These are phyloP conservation scores for Capromys pilorides DNA, from an alignment of 2,797 vertebrate species.

Conservation along the genomic window DNA sequence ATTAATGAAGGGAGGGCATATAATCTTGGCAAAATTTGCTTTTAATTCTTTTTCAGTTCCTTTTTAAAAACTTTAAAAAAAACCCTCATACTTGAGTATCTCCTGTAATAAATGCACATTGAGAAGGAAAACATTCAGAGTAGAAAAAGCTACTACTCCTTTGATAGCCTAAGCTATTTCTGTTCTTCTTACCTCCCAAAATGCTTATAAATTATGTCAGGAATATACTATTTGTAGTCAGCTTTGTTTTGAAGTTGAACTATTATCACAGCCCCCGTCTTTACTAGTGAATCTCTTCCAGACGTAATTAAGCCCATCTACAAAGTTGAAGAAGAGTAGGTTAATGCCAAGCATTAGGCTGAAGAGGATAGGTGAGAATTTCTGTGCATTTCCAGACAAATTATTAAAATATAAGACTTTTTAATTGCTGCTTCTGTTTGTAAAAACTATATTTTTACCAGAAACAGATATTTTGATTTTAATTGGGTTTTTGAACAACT, in stretches of 20 bases:
- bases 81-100: background rate
- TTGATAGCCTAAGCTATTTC: background rate
- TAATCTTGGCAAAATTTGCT: background rate
- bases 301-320: background rate
- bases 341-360: background rate
- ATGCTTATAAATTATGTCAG: background rate
- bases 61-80: background rate
- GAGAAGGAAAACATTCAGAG: background rate
- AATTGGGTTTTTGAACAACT: background rate
- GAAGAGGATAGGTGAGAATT: constrained; percentile 19
- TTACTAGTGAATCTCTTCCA: background rate
- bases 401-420: background rate
- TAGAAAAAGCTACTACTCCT: background rate
- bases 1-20: background rate
- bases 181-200: background rate
- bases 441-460: constrained; percentile 25
- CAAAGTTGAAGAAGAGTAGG: background rate
- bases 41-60: background rate
- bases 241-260: background rate
- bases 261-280: background rate
- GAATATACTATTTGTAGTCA: background rate
- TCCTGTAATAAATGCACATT: background rate
- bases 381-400: constrained; percentile 51
- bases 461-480: constrained; percentile 40
- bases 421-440: constrained; percentile 31